phyloP scores from a whole-genome alignment of 1,140 invertebrate genomes.

The Pogonognathellus flavescens region DNA sequence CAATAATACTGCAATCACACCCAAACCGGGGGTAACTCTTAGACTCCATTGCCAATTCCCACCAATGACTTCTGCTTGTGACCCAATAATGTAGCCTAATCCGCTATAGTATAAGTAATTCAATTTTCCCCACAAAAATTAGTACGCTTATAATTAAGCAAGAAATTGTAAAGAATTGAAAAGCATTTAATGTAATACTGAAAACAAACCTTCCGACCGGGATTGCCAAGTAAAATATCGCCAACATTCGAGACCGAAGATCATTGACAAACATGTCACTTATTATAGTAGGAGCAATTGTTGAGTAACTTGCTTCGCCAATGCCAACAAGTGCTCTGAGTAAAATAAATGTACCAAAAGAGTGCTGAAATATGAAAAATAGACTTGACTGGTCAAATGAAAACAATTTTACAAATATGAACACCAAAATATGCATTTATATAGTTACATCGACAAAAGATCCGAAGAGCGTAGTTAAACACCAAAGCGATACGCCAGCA shows the following conservation, averaged over 20 bases:
- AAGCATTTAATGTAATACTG: neutral
- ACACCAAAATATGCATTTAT: no score
- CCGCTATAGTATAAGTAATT: no score
- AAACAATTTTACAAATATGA: no score
- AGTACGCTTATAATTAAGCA: slow-evolving; percentile 26
- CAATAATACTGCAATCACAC: slow-evolving; percentile 84
- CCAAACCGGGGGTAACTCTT: slow-evolving; percentile 90
- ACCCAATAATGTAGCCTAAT: slow-evolving; percentile 94
- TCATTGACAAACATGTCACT: slow-evolving; percentile 94
- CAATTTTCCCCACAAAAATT: no score
- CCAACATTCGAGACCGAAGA: slow-evolving; percentile 92
- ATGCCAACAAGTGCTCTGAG: slow-evolving; percentile 94
- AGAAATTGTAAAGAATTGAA: neutral
- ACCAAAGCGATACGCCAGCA: slow-evolving; percentile 92
- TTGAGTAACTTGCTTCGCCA: slow-evolving; percentile 98
- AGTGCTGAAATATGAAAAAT: slow-evolving; percentile 49
- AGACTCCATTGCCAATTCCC: slow-evolving; percentile 92
- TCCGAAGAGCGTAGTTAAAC: slow-evolving; percentile 89
- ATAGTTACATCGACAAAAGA: slow-evolving; percentile 85
- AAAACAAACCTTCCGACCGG: slow-evolving; percentile 91
- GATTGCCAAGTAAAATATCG: slow-evolving; percentile 99
- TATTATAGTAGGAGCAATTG: slow-evolving; percentile 98
- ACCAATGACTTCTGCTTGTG: slow-evolving; percentile 78
- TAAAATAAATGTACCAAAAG: slow-evolving; percentile 85
- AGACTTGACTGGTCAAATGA: neutral